A percentile compares a stretch with the other conserved stretches of the same genome.
Evolutionary conservation across 2,797 vertebrate species (phyloP).

Genomic region (Stomatorhinus walkeri): DNA sequence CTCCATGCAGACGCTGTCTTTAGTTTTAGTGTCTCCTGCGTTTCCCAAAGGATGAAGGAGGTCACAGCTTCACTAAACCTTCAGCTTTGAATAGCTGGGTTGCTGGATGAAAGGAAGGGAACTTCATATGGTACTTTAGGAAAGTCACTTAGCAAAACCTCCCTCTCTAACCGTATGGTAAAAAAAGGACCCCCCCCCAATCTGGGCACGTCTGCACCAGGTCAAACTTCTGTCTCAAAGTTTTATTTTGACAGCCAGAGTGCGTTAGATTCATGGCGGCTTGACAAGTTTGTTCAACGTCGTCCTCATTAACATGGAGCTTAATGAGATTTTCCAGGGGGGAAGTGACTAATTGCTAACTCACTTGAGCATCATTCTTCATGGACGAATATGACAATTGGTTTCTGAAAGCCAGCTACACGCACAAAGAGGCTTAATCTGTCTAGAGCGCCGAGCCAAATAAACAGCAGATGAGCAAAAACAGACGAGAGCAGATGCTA

Average conservation of each 20-base stretch:
- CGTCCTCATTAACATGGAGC: conserved; percentile 35
- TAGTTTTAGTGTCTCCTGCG: background rate
- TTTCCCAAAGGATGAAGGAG: background rate
- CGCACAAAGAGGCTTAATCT: background rate
- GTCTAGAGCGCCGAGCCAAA: background rate
- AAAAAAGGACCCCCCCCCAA: too few species aligned
- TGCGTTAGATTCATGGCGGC: conserved; percentile 24
- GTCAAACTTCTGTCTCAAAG: background rate
- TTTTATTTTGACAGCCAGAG: conserved; percentile 28
- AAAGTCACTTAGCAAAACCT: background rate
- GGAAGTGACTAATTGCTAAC: conserved; percentile 38
- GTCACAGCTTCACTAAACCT: background rate
- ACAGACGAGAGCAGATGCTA: background rate
- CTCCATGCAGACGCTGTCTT: background rate
- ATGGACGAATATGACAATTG: conserved; percentile 23
- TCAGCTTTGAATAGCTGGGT: background rate
- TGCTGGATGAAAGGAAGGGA: background rate
- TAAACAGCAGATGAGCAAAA: background rate
- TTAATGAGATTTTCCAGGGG: conserved; percentile 38
- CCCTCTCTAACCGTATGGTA: background rate
- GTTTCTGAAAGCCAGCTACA: conserved; percentile 13
- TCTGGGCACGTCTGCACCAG: background rate
- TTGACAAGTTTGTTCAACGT: conserved; percentile 34
- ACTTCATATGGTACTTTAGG: background rate
- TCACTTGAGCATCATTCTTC: conserved; percentile 30